Conservation (phyloP, 2,113 vertebrate genomes). For the Nerophis lumbriciformis region DNA sequence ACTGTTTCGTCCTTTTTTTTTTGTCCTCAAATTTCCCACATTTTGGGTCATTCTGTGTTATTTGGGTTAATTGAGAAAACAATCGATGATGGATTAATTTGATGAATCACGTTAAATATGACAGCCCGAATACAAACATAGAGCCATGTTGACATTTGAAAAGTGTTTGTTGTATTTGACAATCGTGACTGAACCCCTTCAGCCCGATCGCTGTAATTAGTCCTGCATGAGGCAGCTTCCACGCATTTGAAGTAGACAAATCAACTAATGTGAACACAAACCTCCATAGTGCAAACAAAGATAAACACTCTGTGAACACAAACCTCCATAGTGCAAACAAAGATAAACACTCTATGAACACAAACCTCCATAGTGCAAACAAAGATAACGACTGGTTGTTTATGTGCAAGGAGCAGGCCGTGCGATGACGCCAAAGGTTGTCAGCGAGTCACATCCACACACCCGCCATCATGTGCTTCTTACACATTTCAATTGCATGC, state of each 20-base stretch:
- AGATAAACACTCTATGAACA: neutral
- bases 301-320: neutral
- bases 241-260: neutral
- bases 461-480: neutral
- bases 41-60: no score
- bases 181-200: neutral
- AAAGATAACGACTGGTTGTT: neutral
- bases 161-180: neutral
- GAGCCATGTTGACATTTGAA: neutral
- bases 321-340: neutral
- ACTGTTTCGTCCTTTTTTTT: no score
- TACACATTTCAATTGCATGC: constrained; percentile 26
- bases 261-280: neutral
- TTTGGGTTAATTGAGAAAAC: no score
- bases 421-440: neutral
- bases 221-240: neutral
- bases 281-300: neutral
- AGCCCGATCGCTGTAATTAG: neutral
- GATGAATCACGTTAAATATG: no score
- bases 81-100: no score
- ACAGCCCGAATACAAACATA: no score
- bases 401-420: neutral
- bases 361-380: neutral
- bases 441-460: constrained; percentile 4
- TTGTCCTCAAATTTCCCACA: no score